A percentile compares a stretch with the other conserved stretches of the same genome.
Evolutionary conservation across 1,140 invertebrate genomes (phyloP).

Genomic region (Nylanderia fulva): DNA sequence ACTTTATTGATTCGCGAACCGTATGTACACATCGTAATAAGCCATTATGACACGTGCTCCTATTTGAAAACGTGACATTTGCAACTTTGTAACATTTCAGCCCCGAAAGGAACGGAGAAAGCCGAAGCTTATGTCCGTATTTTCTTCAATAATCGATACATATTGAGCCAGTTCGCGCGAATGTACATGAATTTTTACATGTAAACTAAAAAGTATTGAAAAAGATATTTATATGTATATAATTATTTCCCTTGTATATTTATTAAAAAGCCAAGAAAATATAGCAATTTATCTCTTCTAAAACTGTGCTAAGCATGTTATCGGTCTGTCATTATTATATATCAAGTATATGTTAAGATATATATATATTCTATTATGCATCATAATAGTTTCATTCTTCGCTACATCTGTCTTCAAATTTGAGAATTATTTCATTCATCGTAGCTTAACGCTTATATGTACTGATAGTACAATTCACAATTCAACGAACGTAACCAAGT

Average conservation of each 20-base stretch:
- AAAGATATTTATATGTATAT: neutral
- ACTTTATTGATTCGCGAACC: slow-evolving; percentile 43
- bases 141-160: slow-evolving; percentile 43
- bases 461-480: neutral
- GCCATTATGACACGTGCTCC: slow-evolving; percentile 38
- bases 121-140: neutral
- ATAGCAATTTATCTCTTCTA: neutral
- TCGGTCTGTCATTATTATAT: neutral
- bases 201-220: neutral
- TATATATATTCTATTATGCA: too few species aligned
- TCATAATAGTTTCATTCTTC: neutral
- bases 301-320: neutral
- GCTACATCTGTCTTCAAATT: neutral
- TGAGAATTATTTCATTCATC: neutral
- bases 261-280: neutral
- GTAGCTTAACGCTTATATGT: neutral
- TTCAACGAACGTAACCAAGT: slow-evolving; percentile 42
- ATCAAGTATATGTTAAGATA: neutral
- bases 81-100: slow-evolving; percentile 1
- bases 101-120: neutral
- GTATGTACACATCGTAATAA: slow-evolving; percentile 13
- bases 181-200: neutral
- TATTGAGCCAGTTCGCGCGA: slow-evolving; percentile 15
- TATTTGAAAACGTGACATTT: slow-evolving; percentile 40
- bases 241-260: neutral